Evolutionary conservation across 2,888 invertebrate genomes (phyloP).

Genomic region (Ophonus ardosiacus): DNA sequence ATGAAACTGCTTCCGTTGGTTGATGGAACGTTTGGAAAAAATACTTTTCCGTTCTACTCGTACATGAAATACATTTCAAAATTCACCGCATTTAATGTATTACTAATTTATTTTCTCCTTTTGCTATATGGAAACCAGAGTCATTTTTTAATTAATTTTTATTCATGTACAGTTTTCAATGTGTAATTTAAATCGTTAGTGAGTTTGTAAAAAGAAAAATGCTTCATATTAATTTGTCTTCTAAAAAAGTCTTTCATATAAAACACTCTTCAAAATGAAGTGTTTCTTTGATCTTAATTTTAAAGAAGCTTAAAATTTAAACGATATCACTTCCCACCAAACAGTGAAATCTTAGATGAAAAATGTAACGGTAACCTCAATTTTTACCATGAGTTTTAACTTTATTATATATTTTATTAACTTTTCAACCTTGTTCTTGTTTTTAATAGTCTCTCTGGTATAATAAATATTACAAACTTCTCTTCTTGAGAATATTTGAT

Average conservation of each 20-base stretch:
- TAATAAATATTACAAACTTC: too few relatives aligned
- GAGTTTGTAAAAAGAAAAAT: constrained; percentile 14
- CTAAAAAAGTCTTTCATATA: constrained; percentile 17
- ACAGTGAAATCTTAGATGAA: not conserved
- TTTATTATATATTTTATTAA: not conserved
- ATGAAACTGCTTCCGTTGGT: constrained; percentile 39
- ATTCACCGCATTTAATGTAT: not conserved
- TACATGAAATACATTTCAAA: constrained; percentile 17
- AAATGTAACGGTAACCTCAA: not conserved
- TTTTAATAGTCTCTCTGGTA: not conserved
- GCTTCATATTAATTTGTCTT: constrained; percentile 14
- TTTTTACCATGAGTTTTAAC: not conserved
- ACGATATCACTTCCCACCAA: constrained; percentile 8
- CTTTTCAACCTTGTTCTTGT: not conserved
- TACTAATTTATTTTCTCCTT: constrained; percentile 4
- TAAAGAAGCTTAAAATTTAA: constrained; percentile 9
- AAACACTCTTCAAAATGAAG: constrained; percentile 28
- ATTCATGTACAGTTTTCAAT: not conserved
- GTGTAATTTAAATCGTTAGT: not conserved
- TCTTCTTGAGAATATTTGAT: too few relatives aligned
- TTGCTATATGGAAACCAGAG: not conserved
- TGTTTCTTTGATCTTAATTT: constrained; percentile 25
- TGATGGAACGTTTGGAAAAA: constrained; percentile 33
- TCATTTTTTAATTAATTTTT: constrained; percentile 12
- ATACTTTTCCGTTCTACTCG: not conserved